Percentiles rank a stretch among this genome's conserved stretches.
These are phyloP conservation scores for Furcifer pardalis DNA, from an alignment of 2,797 vertebrate genomes.

Conservation along the genomic window DNA sequence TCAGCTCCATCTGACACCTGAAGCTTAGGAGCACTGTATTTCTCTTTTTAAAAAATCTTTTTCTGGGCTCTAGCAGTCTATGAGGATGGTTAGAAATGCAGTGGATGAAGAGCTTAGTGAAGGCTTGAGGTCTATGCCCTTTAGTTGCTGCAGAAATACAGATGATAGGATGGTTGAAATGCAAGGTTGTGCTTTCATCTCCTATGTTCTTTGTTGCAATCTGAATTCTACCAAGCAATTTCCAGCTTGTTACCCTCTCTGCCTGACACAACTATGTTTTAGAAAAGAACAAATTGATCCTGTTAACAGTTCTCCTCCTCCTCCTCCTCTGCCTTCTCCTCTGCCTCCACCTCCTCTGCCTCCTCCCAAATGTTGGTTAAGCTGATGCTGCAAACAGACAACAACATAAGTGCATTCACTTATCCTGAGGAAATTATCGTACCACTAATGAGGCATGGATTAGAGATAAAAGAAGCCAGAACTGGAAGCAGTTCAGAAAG, in stretches of 20 bases:
- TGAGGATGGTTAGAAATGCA: neutral
- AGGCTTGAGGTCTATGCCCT: neutral
- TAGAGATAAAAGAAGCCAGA: conserved; percentile 1
- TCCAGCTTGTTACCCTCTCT: conserved; percentile 32
- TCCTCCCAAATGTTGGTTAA: conserved; percentile 43
- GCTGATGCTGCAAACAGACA: conserved; percentile 38
- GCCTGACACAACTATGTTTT: conserved; percentile 34
- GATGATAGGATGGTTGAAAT: neutral
- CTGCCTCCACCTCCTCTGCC: neutral
- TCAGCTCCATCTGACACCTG: neutral
- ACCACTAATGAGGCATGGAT: conserved; percentile 21
- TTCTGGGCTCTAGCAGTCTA: neutral
- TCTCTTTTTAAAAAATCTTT: neutral
- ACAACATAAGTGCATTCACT: neutral
- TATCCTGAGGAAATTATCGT: conserved; percentile 5
- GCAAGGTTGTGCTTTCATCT: neutral
- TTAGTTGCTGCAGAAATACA: neutral
- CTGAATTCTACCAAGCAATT: conserved; percentile 6
- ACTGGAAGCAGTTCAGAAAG: neutral
- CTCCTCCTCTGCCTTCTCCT: neutral
- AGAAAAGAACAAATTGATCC: conserved; percentile 42
- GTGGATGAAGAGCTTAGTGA: neutral
- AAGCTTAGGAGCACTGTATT: neutral
- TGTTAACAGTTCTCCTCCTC: conserved; percentile 30
- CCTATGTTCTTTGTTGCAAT: conserved; percentile 11